A percentile compares a stretch with the other conserved stretches of the same genome.
Conservation (phyloP, 64 coral and sea anemone species). For the Stichodactyla helianthus region DNA sequence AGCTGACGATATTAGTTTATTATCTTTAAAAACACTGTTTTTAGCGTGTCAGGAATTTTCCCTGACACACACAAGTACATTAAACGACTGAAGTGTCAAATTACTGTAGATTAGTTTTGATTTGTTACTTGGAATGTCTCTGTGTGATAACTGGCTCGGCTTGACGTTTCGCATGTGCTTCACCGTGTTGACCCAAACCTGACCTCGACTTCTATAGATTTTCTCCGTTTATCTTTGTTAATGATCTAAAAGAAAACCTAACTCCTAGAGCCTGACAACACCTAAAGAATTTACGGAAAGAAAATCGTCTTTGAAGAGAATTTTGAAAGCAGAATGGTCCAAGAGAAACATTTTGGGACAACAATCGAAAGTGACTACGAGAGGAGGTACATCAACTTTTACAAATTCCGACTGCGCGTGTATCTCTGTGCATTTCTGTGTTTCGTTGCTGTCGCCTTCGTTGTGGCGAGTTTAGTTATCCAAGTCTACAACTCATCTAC, state of each 20-base stretch:
- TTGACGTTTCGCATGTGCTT: not conserved
- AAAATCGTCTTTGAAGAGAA: not conserved
- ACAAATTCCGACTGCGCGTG: conserved; percentile 57
- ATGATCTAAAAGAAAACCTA: not conserved
- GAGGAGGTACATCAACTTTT: not conserved
- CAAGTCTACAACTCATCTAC: conserved; percentile 75
- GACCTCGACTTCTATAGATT: not conserved
- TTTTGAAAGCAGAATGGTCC: not conserved
- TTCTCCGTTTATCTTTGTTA: conserved; percentile 19
- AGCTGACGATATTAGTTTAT: not conserved
- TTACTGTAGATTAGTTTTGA: not conserved
- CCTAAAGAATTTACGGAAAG: not conserved
- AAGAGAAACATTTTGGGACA: not conserved
- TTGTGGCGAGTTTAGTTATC: conserved; percentile 58
- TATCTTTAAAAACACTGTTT: not conserved
- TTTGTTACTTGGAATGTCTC: conserved; percentile 1
- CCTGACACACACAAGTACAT: not conserved
- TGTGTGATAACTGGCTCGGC: not conserved
- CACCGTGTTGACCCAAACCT: not conserved
- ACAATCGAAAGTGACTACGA: not conserved
- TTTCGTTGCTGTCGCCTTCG: conserved; percentile 35
- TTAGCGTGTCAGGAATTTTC: not conserved
- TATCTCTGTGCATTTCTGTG: conserved; percentile 67
- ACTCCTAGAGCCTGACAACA: not conserved
- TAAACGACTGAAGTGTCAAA: not conserved